Base-by-base conservation (phyloP, 1,140 invertebrate species). In the Aphelenchoides besseyi region DNA sequence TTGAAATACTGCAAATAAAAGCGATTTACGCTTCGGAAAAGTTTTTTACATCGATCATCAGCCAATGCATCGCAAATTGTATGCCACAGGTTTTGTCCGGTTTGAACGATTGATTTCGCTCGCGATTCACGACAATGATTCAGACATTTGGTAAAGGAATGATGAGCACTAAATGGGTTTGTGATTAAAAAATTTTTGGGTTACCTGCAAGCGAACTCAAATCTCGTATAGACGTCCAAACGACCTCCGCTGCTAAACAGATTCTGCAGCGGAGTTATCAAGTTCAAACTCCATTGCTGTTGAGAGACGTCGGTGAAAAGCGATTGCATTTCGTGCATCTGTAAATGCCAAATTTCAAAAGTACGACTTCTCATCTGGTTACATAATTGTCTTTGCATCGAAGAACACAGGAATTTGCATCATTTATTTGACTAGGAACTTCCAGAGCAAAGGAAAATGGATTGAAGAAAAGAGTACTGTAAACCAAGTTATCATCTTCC, bases 341-440 rank as follows among this genome's bases (percentile, higher is more conserved):
- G 37, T 3, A 74, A 76, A 2, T 16, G n/a, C 36, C 9, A 12
- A 3, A 16, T 3, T 3, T 41, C 8, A 8, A n/a, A 74, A 16
- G 28, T n/a, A 0, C 23, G 8, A 48, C 33, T 18, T 23, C 23
- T 36, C 18, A 73, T 12, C 28, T 18, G 8, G 52, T 74, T 70
- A 74, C 73, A 41, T 74, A 74, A 59, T 74, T 74, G 74, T 74
- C 73, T 64, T 74, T 74, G 73, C 73, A 74, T 62, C 70, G 35
- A n/a, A 72, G 54, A 66, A 66, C 2, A 16, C 30, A 64, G 36
- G n/a, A 37, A n/a, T 29, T 66, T 23, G 41, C 23, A 16, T 48
- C 41, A 23, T 12, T 23, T 23, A 23, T 23, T 48, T 48, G 12
- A 23, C 23, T 48, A 12, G 41, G 12, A 12, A 23, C 41, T 16